These are phyloP conservation scores for Brienomyrus brachyistius DNA, from an alignment of 2,113 vertebrate genomes.

Conservation along the genomic window DNA sequence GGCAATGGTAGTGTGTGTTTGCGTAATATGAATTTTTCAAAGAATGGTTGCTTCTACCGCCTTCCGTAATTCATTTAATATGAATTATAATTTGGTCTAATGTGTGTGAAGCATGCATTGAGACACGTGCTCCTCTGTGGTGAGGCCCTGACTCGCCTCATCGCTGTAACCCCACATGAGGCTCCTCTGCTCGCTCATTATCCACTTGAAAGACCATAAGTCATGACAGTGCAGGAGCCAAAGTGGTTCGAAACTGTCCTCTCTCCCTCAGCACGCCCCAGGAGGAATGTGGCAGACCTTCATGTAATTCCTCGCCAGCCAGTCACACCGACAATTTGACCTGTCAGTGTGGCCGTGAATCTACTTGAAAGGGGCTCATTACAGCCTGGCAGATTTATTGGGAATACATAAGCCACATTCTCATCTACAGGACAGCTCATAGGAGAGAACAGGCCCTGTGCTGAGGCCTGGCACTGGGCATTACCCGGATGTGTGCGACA, in stretches of 20 bases:
- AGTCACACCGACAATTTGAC: slow-evolving; percentile 66
- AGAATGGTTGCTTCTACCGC: background rate
- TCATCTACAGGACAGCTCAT: slow-evolving; percentile 50
- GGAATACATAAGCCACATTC: slow-evolving; percentile 54
- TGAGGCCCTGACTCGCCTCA: background rate
- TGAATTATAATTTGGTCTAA: background rate
- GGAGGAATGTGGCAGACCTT: slow-evolving; percentile 29
- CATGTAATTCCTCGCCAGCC: slow-evolving; percentile 61
- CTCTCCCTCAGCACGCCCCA: background rate
- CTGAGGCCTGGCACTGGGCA: background rate
- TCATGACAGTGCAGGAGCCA: slow-evolving; percentile 39
- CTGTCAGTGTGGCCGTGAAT: slow-evolving; percentile 66
- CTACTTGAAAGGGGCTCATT: slow-evolving; percentile 62
- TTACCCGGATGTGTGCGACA: no score
- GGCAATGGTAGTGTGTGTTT: background rate
- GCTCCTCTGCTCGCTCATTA: background rate
- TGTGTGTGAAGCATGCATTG: background rate
- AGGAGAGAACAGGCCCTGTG: slow-evolving; percentile 19
- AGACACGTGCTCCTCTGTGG: background rate
- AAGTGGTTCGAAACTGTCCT: slow-evolving; percentile 16
- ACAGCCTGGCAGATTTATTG: slow-evolving; percentile 62
- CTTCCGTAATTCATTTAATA: background rate
- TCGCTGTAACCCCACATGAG: background rate
- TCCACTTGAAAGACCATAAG: slow-evolving; percentile 24
- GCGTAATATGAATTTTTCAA: background rate